phyloP scores from a whole-genome alignment of 2,113 vertebrate genomes.

The Halichoerus grypus region DNA sequence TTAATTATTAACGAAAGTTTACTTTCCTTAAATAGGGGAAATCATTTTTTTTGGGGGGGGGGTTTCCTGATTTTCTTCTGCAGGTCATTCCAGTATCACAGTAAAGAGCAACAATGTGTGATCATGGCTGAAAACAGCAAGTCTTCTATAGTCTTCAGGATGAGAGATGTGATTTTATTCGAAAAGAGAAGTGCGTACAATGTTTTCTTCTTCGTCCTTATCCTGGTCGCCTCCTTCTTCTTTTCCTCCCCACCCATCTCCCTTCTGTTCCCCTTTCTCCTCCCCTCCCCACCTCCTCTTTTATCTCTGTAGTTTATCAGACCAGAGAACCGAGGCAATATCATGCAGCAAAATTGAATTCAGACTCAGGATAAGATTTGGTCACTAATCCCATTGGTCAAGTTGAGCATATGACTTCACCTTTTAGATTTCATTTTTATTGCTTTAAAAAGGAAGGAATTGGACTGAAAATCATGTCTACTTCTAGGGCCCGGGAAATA shows the following conservation, averaged over 20 bases:
- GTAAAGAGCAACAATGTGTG: constrained; percentile 74
- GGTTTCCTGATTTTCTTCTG: not conserved
- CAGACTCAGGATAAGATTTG: no score
- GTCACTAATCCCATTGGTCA: not conserved
- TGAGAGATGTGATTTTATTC: constrained; percentile 71
- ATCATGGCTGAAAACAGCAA: constrained; percentile 75
- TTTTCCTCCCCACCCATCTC: not conserved
- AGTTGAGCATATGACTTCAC: not conserved
- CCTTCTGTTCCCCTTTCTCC: accelerated
- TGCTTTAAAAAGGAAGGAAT: not conserved
- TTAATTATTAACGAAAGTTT: no score
- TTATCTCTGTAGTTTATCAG: not conserved
- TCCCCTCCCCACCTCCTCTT: no score
- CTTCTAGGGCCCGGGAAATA: not conserved
- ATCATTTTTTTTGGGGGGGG: accelerated
- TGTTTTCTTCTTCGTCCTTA: not conserved
- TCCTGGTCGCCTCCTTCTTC: no score
- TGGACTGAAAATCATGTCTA: not conserved
- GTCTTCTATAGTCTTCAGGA: not conserved
- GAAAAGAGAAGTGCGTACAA: constrained; percentile 67
- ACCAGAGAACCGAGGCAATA: accelerated
- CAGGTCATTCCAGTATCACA: constrained; percentile 77
- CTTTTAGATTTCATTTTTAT: not conserved
- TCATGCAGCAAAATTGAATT: accelerated
- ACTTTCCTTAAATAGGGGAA: not conserved